phyloP scores from a whole-genome alignment of 2,888 invertebrate species.

The Pollenia angustigena region DNA sequence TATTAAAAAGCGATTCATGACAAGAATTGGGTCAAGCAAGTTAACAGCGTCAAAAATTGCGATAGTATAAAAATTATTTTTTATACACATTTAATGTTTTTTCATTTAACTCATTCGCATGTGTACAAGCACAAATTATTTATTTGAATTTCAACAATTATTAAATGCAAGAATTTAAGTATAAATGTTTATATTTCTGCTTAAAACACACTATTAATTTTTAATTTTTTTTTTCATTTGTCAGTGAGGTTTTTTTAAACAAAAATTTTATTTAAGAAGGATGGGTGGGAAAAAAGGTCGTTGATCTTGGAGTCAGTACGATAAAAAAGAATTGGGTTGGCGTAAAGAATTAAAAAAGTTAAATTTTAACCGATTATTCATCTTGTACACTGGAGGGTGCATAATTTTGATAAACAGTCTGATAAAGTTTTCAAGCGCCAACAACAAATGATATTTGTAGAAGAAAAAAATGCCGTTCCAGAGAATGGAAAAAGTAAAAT shows the following conservation, averaged over 20 bases:
- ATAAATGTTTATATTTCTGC: slow-evolving; percentile 11
- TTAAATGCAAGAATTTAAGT: slow-evolving; percentile 6
- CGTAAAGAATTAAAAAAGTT: slow-evolving; percentile 12
- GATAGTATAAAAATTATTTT: slow-evolving; percentile 60
- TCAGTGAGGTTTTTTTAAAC: background rate
- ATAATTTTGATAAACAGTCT: background rate
- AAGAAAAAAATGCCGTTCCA: too few species aligned
- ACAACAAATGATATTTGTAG: too few species aligned
- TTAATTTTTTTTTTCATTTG: background rate
- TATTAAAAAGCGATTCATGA: slow-evolving; percentile 59
- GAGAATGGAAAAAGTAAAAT: too few species aligned
- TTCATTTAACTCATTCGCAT: slow-evolving; percentile 12
- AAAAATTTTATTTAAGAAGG: background rate
- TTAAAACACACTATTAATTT: background rate
- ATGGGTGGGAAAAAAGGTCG: slow-evolving; percentile 53
- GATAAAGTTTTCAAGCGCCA: too few species aligned
- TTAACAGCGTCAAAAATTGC: slow-evolving; percentile 64
- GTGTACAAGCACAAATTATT: slow-evolving; percentile 11
- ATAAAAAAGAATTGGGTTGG: slow-evolving; percentile 33
- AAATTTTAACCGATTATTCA: background rate
- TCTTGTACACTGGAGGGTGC: background rate
- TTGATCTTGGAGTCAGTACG: slow-evolving; percentile 35
- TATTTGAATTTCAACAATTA: slow-evolving; percentile 33
- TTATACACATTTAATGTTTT: background rate
- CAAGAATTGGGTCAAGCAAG: slow-evolving; percentile 69